Base-by-base conservation (phyloP, 2,113 vertebrate species). In the Sturnira hondurensis region DNA sequence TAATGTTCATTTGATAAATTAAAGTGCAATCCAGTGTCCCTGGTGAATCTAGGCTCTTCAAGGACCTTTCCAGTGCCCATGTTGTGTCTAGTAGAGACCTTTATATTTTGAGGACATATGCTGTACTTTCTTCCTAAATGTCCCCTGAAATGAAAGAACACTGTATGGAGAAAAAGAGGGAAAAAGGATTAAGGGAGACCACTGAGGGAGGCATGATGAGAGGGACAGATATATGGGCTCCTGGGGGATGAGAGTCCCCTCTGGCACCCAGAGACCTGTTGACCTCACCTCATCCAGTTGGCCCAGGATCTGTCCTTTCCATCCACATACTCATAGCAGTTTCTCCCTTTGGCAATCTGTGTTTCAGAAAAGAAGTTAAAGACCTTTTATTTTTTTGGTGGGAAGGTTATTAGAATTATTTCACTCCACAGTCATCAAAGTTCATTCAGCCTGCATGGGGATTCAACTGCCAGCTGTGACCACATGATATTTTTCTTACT, bases 261-360 rank as follows among this genome's bases (percentile, higher is more conserved):
- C 17, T 10, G 15, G 9, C 67, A n/a, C 16, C 14, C 13, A 43
- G 43, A n/a, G 1, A 2, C 52, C n/a, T 6, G 0, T 1, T 9
- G 13, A 33, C 52, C 89, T 98, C 94, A 99, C 99, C 99, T 99
- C 99, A 99, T 99, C 99, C 99, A 99, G 96, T 99, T 99, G 31
- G 99, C 98, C 82, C 97, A 96, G 14, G 98, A 98, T 38, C 98
- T 98, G 68, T 98, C 98, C 71, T 98, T 97, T 50, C 98, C 99
- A 88, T 99, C 98, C 47, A 99, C 98, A 73, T 98, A 99, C 85
- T 98, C 98, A 36, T 97, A 98, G 71, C 98, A 97, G 43, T 98
- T 97, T 93, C 97, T 97, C 19, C 97, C 98, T 97, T 98, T 98
- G 95, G 93, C 98, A 91, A 99, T 98, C 99, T 99, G 94, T 17